These are phyloP conservation scores for Solen grandis DNA, from an alignment of 1,140 invertebrate genomes.

Conservation along the genomic window DNA sequence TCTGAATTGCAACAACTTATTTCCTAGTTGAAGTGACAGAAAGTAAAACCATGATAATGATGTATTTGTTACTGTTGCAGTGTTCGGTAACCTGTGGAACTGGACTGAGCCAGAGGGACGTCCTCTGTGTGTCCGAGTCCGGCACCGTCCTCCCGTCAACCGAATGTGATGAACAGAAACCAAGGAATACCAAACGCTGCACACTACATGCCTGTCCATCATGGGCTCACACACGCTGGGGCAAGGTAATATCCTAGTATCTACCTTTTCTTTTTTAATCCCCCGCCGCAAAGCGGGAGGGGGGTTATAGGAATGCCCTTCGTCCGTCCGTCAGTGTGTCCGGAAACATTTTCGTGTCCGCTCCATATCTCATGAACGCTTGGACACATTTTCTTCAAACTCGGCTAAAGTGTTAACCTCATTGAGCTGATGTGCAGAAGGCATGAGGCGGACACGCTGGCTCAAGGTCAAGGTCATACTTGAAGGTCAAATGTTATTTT, in stretches of 20 bases:
- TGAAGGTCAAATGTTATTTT: too few relatives aligned
- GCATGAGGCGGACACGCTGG: too few relatives aligned
- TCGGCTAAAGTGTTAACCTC: too few relatives aligned
- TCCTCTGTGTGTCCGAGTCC: conserved; percentile 44
- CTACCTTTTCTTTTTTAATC: too few relatives aligned
- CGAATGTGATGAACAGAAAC: conserved; percentile 36
- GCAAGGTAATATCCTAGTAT: conserved; percentile 29
- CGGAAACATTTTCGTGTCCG: not conserved
- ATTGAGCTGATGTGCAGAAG: too few relatives aligned
- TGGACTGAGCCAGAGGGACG: conserved; percentile 41
- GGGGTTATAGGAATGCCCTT: too few relatives aligned
- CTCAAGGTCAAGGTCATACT: too few relatives aligned
- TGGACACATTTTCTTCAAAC: too few relatives aligned
- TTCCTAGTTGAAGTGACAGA: not conserved
- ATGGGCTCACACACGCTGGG: conserved; percentile 46
- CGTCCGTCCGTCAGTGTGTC: too few relatives aligned
- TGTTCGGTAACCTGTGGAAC: conserved; percentile 51
- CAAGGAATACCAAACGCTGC: conserved; percentile 46
- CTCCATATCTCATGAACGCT: too few relatives aligned
- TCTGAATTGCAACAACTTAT: not conserved
- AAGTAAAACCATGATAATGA: not conserved
- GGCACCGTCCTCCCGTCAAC: conserved; percentile 35
- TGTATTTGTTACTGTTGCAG: conserved; percentile 3
- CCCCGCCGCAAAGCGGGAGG: too few relatives aligned
- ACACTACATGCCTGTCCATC: conserved; percentile 36